phyloP scores from a whole-genome alignment of 2,113 vertebrate species.

The Pongo abelii region DNA sequence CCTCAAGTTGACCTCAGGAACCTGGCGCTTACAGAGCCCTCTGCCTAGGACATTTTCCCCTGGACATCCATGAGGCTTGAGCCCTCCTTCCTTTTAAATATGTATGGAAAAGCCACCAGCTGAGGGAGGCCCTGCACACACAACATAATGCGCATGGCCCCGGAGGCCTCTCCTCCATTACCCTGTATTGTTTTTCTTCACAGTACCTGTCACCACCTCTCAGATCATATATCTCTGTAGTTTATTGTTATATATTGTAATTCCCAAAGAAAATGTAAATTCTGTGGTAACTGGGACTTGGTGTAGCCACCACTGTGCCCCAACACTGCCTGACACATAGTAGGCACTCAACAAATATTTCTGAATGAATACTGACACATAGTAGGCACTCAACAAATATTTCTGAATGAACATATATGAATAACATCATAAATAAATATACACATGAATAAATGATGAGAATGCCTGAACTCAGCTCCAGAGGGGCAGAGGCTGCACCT shows the following conservation, averaged over 20 bases:
- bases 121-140: no score
- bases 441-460: accelerated
- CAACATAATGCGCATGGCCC: background rate
- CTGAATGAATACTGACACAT: no score
- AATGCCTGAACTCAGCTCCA: background rate
- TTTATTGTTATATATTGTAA: no score
- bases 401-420: no score
- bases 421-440: accelerated
- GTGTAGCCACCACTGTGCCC: accelerated
- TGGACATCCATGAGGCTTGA: background rate
- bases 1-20: background rate
- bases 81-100: no score
- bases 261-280: no score
- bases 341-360: background rate
- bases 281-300: accelerated
- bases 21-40: background rate
- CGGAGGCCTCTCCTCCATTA: accelerated
- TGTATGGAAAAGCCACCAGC: background rate
- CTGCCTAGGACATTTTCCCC: background rate
- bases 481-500: accelerated
- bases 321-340: accelerated
- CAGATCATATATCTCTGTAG: accelerated
- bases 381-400: accelerated
- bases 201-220: no score
- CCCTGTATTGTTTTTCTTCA: accelerated